phyloP scores from a whole-genome alignment of 2,113 vertebrate genomes.

The Pygoscelis antarcticus region DNA sequence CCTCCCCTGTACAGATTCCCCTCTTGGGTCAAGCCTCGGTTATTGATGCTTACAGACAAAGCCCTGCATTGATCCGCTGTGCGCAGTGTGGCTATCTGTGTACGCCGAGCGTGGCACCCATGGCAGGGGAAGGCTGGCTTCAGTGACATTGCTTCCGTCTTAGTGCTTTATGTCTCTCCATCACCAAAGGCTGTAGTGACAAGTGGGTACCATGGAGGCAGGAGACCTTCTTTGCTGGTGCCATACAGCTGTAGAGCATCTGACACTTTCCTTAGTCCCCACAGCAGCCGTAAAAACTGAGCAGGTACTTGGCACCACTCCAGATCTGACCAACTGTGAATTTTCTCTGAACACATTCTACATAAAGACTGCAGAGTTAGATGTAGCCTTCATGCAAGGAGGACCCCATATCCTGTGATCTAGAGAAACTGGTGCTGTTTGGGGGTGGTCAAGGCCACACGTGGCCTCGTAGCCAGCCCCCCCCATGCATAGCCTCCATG shows the following conservation, averaged over 20 bases:
- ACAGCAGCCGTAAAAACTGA: neutral
- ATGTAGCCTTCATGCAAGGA: fast-evolving
- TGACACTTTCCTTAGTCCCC: fast-evolving
- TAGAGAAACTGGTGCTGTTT: neutral
- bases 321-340: neutral
- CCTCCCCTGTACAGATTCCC: neutral
- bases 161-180: neutral
- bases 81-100: neutral
- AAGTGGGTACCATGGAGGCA: neutral
- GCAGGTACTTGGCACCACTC: neutral
- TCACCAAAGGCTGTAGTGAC: neutral
- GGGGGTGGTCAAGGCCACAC: neutral
- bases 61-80: neutral
- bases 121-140: neutral
- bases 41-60: neutral
- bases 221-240: neutral
- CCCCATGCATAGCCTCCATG: fast-evolving
- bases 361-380: neutral
- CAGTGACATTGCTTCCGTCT: neutral
- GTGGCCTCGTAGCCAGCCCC: fast-evolving
- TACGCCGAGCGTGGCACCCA: fast-evolving
- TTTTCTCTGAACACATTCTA: neutral
- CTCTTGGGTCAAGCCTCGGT: neutral
- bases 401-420: neutral
- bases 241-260: neutral